Base-by-base conservation (phyloP, 1,140 invertebrate species). In the Scaptomyza hsui region DNA sequence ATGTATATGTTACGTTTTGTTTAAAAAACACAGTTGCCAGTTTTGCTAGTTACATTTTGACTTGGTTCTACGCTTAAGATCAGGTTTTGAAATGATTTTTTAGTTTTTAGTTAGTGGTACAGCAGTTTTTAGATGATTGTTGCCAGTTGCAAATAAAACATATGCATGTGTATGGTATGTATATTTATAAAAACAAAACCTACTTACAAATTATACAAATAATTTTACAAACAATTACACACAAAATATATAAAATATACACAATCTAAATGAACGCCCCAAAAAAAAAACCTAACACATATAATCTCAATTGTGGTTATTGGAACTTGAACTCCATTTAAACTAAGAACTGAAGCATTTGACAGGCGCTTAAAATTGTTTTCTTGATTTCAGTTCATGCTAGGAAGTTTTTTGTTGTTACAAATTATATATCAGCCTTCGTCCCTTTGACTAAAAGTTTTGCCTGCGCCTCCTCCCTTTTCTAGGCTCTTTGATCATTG, bases 341-440 rank as follows among this genome's bases (percentile, higher is more conserved):
- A 55, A 65, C 45, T 39, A 61, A 60, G 39, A 79, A 75, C 55
- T 42, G 21, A 64, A 44, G 16, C 75, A 42, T 55, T 49, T 44
- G n/a, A n/a, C n/a, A n/a, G n/a, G n/a, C n/a, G n/a, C n/a, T n/a
- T n/a, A n/a, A n/a, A n/a, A n/a, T n/a, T n/a, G n/a, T n/a, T 63
- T 42, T 47, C 55, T 64, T 13, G 39, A 57, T 15, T 73, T 72
- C 79, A 76, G 61, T 74, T 85, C 56, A 69, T 42, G 59, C 53
- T 79, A 83, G 80, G 79, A 75, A 76, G 60, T 64, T 62, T 56
- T 24, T 44, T 59, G 45, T 49, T 77, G 29, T 71, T 59, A 69
- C 63, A 76, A 83, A 70, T 89, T 56, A 80, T 68, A 86, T 81
- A 75, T 89, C 83, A 89, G 85, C 79, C 85, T 85, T 89, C 79